Evolutionary conservation across 2,113 vertebrate species (phyloP).

Genomic region (Pardalotus punctatus): DNA sequence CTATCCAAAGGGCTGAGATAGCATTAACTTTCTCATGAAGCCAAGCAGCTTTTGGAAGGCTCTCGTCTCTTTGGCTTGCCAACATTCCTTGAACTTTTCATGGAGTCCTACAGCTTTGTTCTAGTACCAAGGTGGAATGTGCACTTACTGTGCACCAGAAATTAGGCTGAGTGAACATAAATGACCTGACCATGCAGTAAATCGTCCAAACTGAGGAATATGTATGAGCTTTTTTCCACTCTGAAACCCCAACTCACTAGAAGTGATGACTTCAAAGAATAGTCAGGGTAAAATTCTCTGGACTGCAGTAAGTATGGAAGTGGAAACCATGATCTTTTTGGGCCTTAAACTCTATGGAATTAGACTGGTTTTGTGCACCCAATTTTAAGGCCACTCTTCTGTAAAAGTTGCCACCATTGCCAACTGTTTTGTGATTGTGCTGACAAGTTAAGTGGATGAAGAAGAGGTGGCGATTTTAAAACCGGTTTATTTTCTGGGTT

Average conservation of each 20-base stretch:
- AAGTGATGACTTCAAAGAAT: not conserved
- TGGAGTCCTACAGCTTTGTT: not conserved
- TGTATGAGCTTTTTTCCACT: not conserved
- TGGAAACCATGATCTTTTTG: not conserved
- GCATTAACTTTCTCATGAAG: not conserved
- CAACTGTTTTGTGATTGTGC: not conserved
- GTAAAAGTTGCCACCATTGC: not conserved
- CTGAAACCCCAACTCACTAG: not conserved
- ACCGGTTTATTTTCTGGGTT: not conserved
- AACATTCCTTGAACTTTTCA: not conserved
- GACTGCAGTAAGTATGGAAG: not conserved
- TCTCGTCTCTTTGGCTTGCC: not conserved
- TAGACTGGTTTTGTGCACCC: not conserved
- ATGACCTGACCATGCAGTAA: not conserved
- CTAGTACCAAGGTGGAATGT: not conserved
- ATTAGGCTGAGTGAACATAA: not conserved
- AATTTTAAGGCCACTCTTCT: not conserved
- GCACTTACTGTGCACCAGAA: not conserved
- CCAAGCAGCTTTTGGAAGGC: not conserved
- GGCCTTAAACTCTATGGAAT: not conserved
- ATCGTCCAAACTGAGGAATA: not conserved
- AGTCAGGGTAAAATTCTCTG: not conserved
- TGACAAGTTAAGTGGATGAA: not conserved
- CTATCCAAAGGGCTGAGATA: not conserved
- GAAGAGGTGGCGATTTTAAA: not conserved